Conservation (phyloP, 2,797 vertebrate species). For the Acridotheres tristis region DNA sequence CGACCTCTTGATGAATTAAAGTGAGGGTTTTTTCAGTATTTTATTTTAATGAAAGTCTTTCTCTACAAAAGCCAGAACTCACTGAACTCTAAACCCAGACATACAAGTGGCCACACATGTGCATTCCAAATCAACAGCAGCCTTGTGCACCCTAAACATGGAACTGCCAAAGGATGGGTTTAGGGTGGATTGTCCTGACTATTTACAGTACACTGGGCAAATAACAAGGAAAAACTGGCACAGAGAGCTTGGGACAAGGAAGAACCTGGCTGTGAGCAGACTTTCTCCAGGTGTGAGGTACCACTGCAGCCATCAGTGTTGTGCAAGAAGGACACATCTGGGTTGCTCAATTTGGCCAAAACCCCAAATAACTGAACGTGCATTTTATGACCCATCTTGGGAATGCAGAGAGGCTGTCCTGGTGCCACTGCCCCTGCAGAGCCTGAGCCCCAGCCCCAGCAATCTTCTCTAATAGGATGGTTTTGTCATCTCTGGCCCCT, state of each 20-base stretch:
- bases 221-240: background rate
- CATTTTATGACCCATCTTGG: background rate
- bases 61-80: background rate
- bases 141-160: background rate
- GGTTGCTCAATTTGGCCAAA: background rate
- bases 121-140: background rate
- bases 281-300: accelerated
- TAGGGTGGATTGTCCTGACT: background rate
- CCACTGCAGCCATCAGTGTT: accelerated
- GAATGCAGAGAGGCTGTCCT: background rate
- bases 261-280: background rate
- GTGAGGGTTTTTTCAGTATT: accelerated
- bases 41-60: background rate
- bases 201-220: background rate
- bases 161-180: background rate
- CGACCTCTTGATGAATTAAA: background rate
- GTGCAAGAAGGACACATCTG: background rate
- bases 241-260: background rate
- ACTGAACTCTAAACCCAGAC: background rate
- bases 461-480: background rate
- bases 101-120: background rate
- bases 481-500: constrained; percentile 38
- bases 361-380: background rate
- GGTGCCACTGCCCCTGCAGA: background rate
- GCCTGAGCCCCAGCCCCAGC: background rate